These are phyloP conservation scores for Rhizoglyphus robini DNA, from an alignment of 1,140 invertebrate genomes.

Conservation along the genomic window DNA sequence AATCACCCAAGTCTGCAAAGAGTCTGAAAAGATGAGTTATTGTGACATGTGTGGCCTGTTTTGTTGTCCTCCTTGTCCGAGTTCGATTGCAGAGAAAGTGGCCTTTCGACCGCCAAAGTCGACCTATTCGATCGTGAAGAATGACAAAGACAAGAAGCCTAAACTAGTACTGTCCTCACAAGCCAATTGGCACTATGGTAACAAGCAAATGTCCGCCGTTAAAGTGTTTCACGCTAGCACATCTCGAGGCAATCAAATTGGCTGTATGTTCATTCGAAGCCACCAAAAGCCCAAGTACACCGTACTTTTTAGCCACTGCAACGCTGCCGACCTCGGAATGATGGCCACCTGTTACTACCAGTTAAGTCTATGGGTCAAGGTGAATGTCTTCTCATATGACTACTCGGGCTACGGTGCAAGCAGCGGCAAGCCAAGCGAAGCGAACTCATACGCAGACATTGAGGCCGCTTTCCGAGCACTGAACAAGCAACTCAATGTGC, in stretches of 20 bases:
- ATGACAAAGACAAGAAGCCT: too few species aligned
- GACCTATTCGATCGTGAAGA: too few species aligned
- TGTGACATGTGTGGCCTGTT: too few species aligned
- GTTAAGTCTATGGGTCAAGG: neutral
- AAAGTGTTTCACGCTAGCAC: too few species aligned
- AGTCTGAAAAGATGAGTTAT: too few species aligned
- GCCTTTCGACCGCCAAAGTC: too few species aligned
- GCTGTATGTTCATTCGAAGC: constrained; percentile 80
- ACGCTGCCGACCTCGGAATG: constrained; percentile 35
- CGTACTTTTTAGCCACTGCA: constrained; percentile 42
- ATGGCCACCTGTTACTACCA: constrained; percentile 34
- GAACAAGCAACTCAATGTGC: constrained; percentile 35
- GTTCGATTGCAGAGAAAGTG: too few species aligned
- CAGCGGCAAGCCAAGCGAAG: constrained; percentile 38
- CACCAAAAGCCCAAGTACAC: constrained; percentile 29
- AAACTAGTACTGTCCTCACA: too few species aligned
- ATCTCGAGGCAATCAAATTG: constrained; percentile 87
- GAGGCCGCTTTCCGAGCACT: constrained; percentile 39
- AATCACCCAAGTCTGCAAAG: too few species aligned
- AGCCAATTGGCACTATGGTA: too few species aligned
- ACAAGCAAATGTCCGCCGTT: too few species aligned
- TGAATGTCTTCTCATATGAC: constrained; percentile 40
- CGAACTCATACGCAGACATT: constrained; percentile 44
- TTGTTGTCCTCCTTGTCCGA: too few species aligned
- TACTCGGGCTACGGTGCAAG: constrained; percentile 36